Base-by-base conservation (phyloP, 2,113 vertebrate genomes). In the Psophia crepitans region DNA sequence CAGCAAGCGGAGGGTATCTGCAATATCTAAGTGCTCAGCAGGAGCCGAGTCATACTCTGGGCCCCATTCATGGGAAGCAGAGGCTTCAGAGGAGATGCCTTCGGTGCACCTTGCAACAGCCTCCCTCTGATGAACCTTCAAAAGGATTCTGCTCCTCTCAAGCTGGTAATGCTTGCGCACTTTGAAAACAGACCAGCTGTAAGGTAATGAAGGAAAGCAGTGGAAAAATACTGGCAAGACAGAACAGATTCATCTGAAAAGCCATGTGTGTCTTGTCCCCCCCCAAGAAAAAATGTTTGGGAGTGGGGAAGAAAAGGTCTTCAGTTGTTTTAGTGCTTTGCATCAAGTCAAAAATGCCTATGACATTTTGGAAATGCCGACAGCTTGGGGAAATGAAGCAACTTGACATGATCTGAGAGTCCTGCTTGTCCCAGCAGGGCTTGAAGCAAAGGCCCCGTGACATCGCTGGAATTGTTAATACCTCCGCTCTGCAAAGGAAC, bases 291-390 rank as follows among this genome's bases (percentile, higher is more conserved):
- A 13, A 28, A 12, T 58, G 19, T 84, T 84, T 54, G 64, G 27
- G 35, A 89, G 28, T 21, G 21, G n/a, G 17, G 35, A 80, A 70
- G 79, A 73, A 95, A 88, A 94, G 37, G 32, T 87, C 79, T 81
- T 81, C 39, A 24, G 30, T 56, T 81, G 46, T 81, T 90, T 95
- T 57, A 66, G 33, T 35, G 69, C 9, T 60, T n/a, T 35, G 20
- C 53, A 92, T 83, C 58, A 69, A 73, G 65, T 76, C 1, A 3
- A 68, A 95, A 94, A 95, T 43, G 61, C 32, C 57, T 84, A 17
- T 92, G 92, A 92, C 89, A 95, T 97, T 96, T 97, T 94, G 61
- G 76, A 97, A 96, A 96, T 95, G 87, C 48, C 1, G 7, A 56
- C 61, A 82, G 73, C 89, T 84, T 68, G 43, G 84, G 93, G 94